Base-by-base conservation (phyloP, 2,797 vertebrate genomes). In the Sylvilagus floridanus region DNA sequence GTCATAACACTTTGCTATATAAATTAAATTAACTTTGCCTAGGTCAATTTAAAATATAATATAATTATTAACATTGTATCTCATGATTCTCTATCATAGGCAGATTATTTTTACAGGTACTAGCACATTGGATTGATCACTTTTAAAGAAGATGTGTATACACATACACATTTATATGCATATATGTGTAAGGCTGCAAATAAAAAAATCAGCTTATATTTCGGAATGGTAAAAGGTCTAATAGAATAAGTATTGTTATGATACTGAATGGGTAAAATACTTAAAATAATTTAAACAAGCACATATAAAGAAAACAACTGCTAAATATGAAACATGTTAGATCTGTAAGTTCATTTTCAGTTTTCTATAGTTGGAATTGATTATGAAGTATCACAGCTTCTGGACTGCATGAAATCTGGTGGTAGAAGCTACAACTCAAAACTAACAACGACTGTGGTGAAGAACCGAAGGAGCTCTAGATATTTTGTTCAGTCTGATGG, bases 371-470 rank as follows among this genome's bases (percentile, higher is more conserved):
- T 22, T 86, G 11, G 90, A 73, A 88, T 32, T 32, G 19, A 57
- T 19, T 57, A 57, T 57, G 54, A 57, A 57, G 54, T 57, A 16
- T 57, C 54, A 57, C 54, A 57, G 54, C 19, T 57, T 57, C 54
- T 14, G 54, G 14, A 57, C 17, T 57, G 54, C 54, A 57, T 57
- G 21, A 57, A 57, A 57, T 57, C 54, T 57, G 54, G 21, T 57
- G 54, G 54, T 57, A 57, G 54, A 57, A 57, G 54, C 19, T 16
- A 57, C 54, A 57, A 57, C 81, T 99, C 99, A 10, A 99, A 98
- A 84, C 98, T 99, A 1, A 98, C 98, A 0, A 99, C 99, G 92
- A 98, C 99, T 69, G 99, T 99, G 95, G 99, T 99, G 96, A 99
- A 99, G 98, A 99, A 99, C 88, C 98, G 99, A 16, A 97, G 99